Base-by-base conservation (phyloP, 2,113 vertebrate species). In the Trochalopteron elliotii region DNA sequence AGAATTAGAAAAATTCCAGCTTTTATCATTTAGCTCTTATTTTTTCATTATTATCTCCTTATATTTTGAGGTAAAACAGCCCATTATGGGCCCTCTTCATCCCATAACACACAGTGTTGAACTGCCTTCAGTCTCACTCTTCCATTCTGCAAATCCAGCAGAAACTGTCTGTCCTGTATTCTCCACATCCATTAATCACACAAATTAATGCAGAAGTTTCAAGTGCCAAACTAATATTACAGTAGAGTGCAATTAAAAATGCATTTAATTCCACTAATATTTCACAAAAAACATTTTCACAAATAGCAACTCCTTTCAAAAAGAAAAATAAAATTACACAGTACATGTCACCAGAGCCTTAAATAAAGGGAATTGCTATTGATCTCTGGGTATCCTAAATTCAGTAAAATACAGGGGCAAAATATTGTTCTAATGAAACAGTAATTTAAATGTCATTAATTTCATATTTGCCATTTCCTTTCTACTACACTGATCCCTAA, bases 361-460 rank as follows among this genome's bases (percentile, higher is more conserved):
- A 98, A 98, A 97, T 97, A 98, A 97, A 97, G 78, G 85, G 84
- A 96, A 97, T 80, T 96, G 91, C 95, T 97, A 97, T 97, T 95
- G 96, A 98, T 97, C 83, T 93, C 94, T 80, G 91, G 76, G 33
- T 96, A 93, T 94, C 93, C 93, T 95, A 96, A 97, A 96, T 87
- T 96, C 96, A 84, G 94, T 86, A 94, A 97, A 95, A 91, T 86
- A 97, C 93, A 94, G 86, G 56, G 74, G 78, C 91, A 95, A 96
- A 98, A 97, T n/a, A 97, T 87, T 95, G 96, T 97, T 95, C 95
- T 96, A 97, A 98, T 97, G 95, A 97, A 98, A 97, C 87, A 84
- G 83, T 96, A 95, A 97, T 98, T 98, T 98, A 97, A 96, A 97
- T 95, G 81, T 40, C 95, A 98, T 98, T 98, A 97, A 97, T 98